A percentile compares a stretch with the other conserved stretches of the same genome.
These are phyloP conservation scores for Anthopleura sola DNA, from an alignment of 64 coral and sea anemone genomes.

Conservation along the genomic window DNA sequence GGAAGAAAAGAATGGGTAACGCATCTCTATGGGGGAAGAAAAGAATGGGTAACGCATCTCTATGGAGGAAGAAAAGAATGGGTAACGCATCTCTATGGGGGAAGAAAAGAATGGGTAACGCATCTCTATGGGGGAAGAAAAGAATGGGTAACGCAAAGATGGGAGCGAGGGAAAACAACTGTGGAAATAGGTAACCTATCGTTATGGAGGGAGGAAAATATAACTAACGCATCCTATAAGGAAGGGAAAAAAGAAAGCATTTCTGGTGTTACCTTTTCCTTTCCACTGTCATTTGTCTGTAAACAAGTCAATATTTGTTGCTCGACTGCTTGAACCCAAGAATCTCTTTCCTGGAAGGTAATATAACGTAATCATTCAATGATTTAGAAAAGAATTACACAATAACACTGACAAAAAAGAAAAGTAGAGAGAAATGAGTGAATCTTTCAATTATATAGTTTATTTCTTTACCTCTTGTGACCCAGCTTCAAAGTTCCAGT, in stretches of 20 bases:
- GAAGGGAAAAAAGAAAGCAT: no score
- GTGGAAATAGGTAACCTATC: no score
- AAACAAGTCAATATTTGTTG: slow-evolving; percentile 90
- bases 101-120: neutral
- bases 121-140: no score
- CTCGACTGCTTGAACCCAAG: slow-evolving; percentile 87
- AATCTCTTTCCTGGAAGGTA: slow-evolving; percentile 71
- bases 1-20: neutral
- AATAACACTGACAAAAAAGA: neutral
- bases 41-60: no score
- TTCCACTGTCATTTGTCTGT: slow-evolving; percentile 85
- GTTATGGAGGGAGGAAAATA: no score
- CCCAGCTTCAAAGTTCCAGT: slow-evolving; percentile 83
- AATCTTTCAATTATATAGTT: no score
- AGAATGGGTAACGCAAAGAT: no score
- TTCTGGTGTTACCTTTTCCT: slow-evolving; percentile 68
- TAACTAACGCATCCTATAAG: no score
- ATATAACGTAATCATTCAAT: neutral
- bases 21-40: no score
- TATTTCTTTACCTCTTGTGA: slow-evolving; percentile 63
- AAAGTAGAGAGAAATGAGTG: neutral
- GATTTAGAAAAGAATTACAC: neutral
- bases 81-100: no score
- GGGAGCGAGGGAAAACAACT: no score
- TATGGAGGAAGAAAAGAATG: neutral